Base-by-base conservation (phyloP, 2,888 invertebrate genomes). In the Metopia argyrocephala region DNA sequence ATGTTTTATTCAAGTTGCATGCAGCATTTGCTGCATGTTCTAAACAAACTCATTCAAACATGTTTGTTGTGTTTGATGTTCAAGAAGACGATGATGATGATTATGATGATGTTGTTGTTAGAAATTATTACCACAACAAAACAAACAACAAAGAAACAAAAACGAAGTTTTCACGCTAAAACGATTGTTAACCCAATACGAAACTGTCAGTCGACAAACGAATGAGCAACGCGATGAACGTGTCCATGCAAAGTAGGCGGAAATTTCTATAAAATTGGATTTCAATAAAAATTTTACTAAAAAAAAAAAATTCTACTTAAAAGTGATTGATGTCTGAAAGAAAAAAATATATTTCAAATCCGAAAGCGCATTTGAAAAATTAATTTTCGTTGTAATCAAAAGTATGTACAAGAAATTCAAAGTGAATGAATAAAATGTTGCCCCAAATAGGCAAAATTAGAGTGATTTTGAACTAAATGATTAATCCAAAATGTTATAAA, bases 161-260 rank as follows among this genome's bases (percentile, higher is more conserved):
- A 56, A 25, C 76, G 79, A 79, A 79, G 70, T 59, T 76, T 75
- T 59, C 48, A 66, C 62, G 71, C 82, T 82, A 82, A 79, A 81
- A 79, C 82, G 83, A 78, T 75, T 62, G 73, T 76, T 78, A 69
- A 74, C 52, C 81, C 78, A 81, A 81, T 78, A 81, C 81, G 81
- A 81, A 83, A 76, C 75, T 68, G 76, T 87, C 87, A 87, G 88
- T 87, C 87, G 87, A 87, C 86, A 85, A 82, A 87, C 87, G 87
- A 88, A 85, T 86, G 88, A 86, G 87, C 85, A 85, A 83, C 80
- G 84, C 81, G 84, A 84, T 85, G 86, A 86, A 88, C 86, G 87
- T 87, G 85, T 85, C n/a, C 73, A 57, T 54, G 28, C 27, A 54
- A 9, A 31, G 46, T 66, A 7, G 48, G 45, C 76, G 76, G 61